These are phyloP conservation scores for Rhagonycha fulva DNA, from an alignment of 2,888 invertebrate species.

Conservation along the genomic window DNA sequence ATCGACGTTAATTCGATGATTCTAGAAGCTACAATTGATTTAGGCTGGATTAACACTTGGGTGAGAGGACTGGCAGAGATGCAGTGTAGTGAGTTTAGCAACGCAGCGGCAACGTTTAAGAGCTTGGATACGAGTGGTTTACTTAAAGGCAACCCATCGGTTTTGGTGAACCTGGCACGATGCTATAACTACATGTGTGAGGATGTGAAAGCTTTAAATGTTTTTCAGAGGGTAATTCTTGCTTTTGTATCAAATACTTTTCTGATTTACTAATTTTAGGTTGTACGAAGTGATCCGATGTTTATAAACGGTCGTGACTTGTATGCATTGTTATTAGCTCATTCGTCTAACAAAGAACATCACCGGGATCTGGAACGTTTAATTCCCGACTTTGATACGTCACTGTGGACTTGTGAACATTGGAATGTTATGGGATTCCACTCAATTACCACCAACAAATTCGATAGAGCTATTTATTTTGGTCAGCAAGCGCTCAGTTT, in stretches of 20 bases:
- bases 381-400: conserved; percentile 46
- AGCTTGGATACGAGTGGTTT: conserved; percentile 67
- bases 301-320: conserved; percentile 45
- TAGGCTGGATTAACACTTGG: conserved; percentile 65
- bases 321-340: conserved; percentile 37
- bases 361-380: conserved; percentile 45
- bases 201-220: conserved; percentile 64
- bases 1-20: conserved; percentile 76
- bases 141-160: conserved; percentile 68
- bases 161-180: conserved; percentile 72
- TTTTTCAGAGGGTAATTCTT: conserved; percentile 55
- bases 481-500: conserved; percentile 72
- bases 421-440: conserved; percentile 80
- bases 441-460: conserved; percentile 65
- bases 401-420: conserved; percentile 60
- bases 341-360: conserved; percentile 43
- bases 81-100: conserved; percentile 68
- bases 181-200: conserved; percentile 75
- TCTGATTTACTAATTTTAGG: conserved; percentile 31
- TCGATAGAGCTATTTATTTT: conserved; percentile 71
- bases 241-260: background rate
- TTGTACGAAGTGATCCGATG: conserved; percentile 45
- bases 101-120: conserved; percentile 69
- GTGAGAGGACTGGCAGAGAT: conserved; percentile 68
- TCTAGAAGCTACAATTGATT: conserved; percentile 58